Evolutionary conservation across 2,797 vertebrate genomes (phyloP), one percentile per base, ranked within the genome.

Genomic region (Borostomias antarcticus): DNA sequence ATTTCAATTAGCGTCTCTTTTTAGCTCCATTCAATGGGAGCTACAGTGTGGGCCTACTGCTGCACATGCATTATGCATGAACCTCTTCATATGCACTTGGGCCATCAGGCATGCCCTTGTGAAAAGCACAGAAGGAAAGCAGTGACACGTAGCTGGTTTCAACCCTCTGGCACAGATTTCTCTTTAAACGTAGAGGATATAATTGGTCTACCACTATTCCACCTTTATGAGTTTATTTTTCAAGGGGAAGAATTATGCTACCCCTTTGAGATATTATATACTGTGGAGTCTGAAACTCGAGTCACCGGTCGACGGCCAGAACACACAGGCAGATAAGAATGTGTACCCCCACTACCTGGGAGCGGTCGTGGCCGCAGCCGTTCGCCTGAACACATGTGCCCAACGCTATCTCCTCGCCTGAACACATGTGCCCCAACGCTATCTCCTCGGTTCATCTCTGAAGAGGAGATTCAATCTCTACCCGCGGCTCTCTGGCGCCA

Each of bases 1-100:
- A 93, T 88, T 91, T 92, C 91, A 95, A 94, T 95, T 94, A 94
- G 87, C 88, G 90, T 93, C 94, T 82, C 87, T 93, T 45, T 91
- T 91, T 62, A 74, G 84, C 81, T 91, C 84, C 86, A 92, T 94
- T 92, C 84, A 19, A 84, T 82, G 80, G 89, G 91, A 94, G 93
- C 90, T 88, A 72, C 75, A 68, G 81, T 89, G 94, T n/a, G n/a
- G n/a, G n/a, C n/a, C n/a, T n/a, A 92, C 93, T 93, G 92, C 92
- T 94, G 90, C 84, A 77, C 88, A 95, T 98, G 92, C 94, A 98
- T 97, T 94, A 98, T 97, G 92, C 85, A 98, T 96, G 91, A 92
- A 86, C 85, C 85, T 93, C 93, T 91, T 93, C 93, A 93, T 93
- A 92, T 94, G 93, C 89, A 93, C 94, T 95, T 95, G 93, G 89